These are phyloP conservation scores for Panurus biarmicus DNA, from an alignment of 2,113 vertebrate species.

Conservation along the genomic window DNA sequence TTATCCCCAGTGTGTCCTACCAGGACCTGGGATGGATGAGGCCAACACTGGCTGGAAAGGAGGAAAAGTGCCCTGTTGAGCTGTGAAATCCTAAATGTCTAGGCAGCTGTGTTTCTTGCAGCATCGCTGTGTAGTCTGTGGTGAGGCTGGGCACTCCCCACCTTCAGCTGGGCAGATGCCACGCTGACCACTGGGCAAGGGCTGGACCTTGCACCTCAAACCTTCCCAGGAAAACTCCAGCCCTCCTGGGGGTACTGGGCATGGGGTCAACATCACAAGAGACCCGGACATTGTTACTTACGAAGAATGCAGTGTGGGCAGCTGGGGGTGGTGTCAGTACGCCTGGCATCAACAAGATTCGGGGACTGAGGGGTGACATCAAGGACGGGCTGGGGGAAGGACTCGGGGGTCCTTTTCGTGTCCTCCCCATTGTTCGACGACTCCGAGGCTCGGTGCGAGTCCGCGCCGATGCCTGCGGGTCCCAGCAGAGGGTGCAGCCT, in stretches of 20 bases:
- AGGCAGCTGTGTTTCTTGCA: not conserved
- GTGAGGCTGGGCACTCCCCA: not conserved
- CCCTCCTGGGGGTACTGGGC: not conserved
- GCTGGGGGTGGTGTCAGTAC: too few relatives aligned
- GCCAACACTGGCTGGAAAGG: not conserved
- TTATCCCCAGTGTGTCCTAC: too few relatives aligned
- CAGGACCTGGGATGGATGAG: not conserved
- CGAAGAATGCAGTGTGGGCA: not conserved
- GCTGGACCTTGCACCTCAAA: not conserved
- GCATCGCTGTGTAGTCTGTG: too few relatives aligned
- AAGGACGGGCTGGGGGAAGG: not conserved
- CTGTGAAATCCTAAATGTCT: not conserved
- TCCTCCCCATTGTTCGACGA: not conserved
- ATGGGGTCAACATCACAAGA: not conserved
- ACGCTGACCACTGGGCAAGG: accelerated
- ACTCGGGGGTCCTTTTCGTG: not conserved
- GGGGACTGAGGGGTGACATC: not conserved
- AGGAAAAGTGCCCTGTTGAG: not conserved
- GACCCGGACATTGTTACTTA: accelerated
- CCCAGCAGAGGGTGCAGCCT: constrained; percentile 60
- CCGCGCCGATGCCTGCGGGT: constrained; percentile 15
- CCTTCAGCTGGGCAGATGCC: not conserved
- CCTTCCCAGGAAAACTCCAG: not conserved
- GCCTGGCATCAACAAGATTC: not conserved
- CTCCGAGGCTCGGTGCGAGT: not conserved